Base-by-base conservation (phyloP, 2,888 invertebrate species). In the Arge pagana region DNA sequence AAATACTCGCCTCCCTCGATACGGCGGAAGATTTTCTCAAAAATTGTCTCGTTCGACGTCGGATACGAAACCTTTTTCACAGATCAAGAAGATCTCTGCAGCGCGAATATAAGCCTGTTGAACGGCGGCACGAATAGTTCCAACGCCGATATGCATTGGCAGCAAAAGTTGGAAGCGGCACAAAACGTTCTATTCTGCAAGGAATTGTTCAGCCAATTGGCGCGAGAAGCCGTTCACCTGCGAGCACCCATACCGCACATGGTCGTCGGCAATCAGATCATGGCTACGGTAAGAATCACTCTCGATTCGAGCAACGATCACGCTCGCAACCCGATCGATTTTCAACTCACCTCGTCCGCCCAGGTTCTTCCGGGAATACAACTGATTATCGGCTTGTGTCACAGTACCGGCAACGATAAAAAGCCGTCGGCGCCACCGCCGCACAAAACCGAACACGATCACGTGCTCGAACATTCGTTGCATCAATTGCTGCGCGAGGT, bases 131-230 rank as follows among this genome's bases (percentile, higher is more conserved):
- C 89, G 0, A 83, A 86, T 48, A 82, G 84, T 54, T 82, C 87
- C 1, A 87, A 89, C 53, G 83, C 87, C 0, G 90, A 91, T 61
- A 82, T 88, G 59, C 90, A 93, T 68, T 97, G 97, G 97, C 95
- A 96, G 66, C 92, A 93, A 70, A 94, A 94, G 65, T 79, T 97
- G n/a, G 96, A 97, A 72, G 93, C 93, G 0, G 96, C 96, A 0
- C 97, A 97, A 72, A 97, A 97, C 76, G 96, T 97, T 19, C 80
- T 97, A 15, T 97, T 96, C 78, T 97, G 97, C 72, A 96, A 96
- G 77, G 97, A 97, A 76, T 78, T 97, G 24, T 97, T 97, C 72
- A 91, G 93, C 58, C 90, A 96, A 66, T 78, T 97, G 49, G 96
- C 96, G 0, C 88, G 94, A 48, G 97, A 97, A 76, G 96, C 97